phyloP scores from a whole-genome alignment of 2,888 invertebrate genomes.

The Lasius platythorax region DNA sequence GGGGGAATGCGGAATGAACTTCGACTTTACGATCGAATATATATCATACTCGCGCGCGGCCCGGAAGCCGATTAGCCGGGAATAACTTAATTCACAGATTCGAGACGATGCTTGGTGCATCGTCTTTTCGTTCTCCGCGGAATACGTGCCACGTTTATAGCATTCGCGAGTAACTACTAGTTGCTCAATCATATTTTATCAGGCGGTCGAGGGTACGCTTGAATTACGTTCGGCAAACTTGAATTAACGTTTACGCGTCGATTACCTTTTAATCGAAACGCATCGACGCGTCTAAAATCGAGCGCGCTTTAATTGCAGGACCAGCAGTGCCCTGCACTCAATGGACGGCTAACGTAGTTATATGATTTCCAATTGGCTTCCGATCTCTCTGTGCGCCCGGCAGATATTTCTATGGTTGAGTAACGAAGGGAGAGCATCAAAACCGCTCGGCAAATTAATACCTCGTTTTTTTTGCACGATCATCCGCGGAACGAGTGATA shows the following conservation, averaged over 20 bases:
- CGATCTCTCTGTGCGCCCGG: conserved; percentile 2
- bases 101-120: conserved; percentile 46
- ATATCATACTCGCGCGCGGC: conserved; percentile 68
- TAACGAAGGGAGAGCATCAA: conserved; percentile 12
- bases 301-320: conserved; percentile 35
- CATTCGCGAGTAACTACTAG: conserved; percentile 50
- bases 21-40: conserved; percentile 73
- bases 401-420: conserved; percentile 28
- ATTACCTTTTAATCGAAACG: conserved; percentile 36
- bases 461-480: conserved; percentile 20
- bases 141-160: conserved; percentile 66
- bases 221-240: conserved; percentile 62
- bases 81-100: conserved; percentile 76
- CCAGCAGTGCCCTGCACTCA: not conserved
- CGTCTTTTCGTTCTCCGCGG: conserved; percentile 54
- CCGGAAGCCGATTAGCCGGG: conserved; percentile 74
- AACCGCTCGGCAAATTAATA: conserved; percentile 38
- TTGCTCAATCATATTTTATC: conserved; percentile 71
- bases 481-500: conserved; percentile 33
- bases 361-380: conserved; percentile 44
- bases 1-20: conserved; percentile 67
- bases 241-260: conserved; percentile 58
- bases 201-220: conserved; percentile 16
- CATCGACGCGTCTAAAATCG: conserved; percentile 19
- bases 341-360: conserved; percentile 30